Base-by-base conservation (phyloP, 2,113 vertebrate genomes). In the Actinemys pallida region DNA sequence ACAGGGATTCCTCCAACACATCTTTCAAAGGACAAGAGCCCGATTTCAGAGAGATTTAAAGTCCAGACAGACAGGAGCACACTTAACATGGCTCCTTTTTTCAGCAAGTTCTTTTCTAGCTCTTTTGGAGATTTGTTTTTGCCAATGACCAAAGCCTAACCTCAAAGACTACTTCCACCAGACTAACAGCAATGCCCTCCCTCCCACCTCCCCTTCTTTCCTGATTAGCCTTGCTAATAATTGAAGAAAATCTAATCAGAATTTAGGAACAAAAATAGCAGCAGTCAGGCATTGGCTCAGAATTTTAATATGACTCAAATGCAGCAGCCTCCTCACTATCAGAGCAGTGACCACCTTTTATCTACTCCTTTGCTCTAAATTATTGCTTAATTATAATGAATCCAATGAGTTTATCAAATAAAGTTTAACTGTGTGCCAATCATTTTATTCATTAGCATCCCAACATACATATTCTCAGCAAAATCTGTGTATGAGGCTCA, bases 361-460 rank as follows among this genome's bases (percentile, higher is more conserved):
- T 78, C 88, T 90, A 88, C 87, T 89, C 62, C 86, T 95, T 96
- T 89, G 78, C 85, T 95, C 53, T 83, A 84, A 95, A 97, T 95
- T 86, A 79, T 83, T 35, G 45, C 90, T 93, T 94, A 94, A 96
- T 92, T 90, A 94, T 88, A 93, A 93, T 25, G 35, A 89, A 88
- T 59, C 88, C 83, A 6, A 3, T 0, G 7, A 62, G 49, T 62
- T 87, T 72, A 90, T 90, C 92, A 93, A 88, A 95, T 56, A 39
- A 87, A 54, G 78, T 88, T 92, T 72, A 75, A 87, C 56, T 88
- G 69, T 13, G n/a, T 57, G 56, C 86, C 91, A 95, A 59, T 78
- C 72, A 69, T 59, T n/a, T 78, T 50, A 84, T 12, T 8, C 47
- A 92, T 89, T 86, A 93, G 76, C 82, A 87, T 69, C 29, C n/a